Base-by-base conservation (phyloP, 2,113 vertebrate species). In the Lophochroa leadbeateri region DNA sequence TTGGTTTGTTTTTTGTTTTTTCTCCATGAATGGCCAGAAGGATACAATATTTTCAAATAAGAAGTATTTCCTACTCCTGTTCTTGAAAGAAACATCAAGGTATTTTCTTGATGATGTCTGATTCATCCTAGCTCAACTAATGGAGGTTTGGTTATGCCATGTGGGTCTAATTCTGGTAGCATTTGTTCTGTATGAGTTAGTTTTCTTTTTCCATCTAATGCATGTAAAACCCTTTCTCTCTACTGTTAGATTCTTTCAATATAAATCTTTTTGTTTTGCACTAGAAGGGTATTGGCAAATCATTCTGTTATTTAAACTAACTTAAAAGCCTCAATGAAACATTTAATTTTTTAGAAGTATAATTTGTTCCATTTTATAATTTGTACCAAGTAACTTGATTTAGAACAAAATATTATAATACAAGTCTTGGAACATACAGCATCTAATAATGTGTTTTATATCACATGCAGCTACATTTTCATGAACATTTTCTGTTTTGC, bases 121-220 rank as follows among this genome's bases (percentile, higher is more conserved):
- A 63, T 57, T 68, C 47, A 95, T 77, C 33, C 28, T 75, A 75
- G 33, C 39, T 64, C 65, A 60, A 83, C 23, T 85, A 83, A 68
- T 23, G 67, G 55, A 86, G 39, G 13, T 77, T 90, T 76, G 79
- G n/a, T 84, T 94, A 94, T 53, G 25, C 21, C 61, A 64, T 29
- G 28, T 29, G 37, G 9, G 17, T 76, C 46, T 92, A 96, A 94
- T 86, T 96, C 21, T 11, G 58, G 71, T 87, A 84, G 7, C 16
- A 70, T 86, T 97, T 92, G 29, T n/a, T 78, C 61, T 86, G 3
- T 93, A 91, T 89, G 63, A 70, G 76, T 96, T 95, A 92, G 79
- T 91, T 91, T 95, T 68, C 24, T 90, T 94, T 97, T 68, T 43
- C 82, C 23, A 67, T 35, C 71, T 90, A 86, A 91, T 7, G 2